Percentiles rank a stretch among this genome's conserved stretches.
These are phyloP conservation scores for Trinorchestia longiramus DNA, from an alignment of 1,140 invertebrate species.

Conservation along the genomic window DNA sequence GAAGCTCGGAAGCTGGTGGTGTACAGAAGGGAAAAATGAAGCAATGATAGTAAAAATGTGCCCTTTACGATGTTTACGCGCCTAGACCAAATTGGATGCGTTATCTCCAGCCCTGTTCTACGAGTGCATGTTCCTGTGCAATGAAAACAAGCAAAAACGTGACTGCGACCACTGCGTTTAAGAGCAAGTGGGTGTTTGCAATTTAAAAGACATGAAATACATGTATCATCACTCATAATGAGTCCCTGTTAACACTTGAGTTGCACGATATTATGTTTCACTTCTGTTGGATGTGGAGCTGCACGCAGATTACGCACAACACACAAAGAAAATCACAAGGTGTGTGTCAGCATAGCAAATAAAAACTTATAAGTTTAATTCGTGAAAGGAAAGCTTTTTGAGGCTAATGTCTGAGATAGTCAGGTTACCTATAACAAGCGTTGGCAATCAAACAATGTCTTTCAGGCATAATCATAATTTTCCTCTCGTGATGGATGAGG, in stretches of 20 bases:
- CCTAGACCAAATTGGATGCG: neutral
- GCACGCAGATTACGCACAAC: too few relatives aligned
- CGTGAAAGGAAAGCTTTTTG: too few relatives aligned
- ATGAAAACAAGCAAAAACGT: neutral
- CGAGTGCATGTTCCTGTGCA: neutral
- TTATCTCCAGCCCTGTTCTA: neutral
- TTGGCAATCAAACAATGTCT: too few relatives aligned
- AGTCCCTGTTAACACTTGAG: neutral
- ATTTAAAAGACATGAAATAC: neutral
- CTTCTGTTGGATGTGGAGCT: too few relatives aligned
- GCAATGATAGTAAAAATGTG: constrained; percentile 9
- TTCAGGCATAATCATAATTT: too few relatives aligned
- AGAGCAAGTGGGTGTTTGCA: neutral
- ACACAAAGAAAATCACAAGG: too few relatives aligned
- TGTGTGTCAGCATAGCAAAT: too few relatives aligned
- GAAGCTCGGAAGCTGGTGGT: neutral
- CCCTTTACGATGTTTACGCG: constrained; percentile 6
- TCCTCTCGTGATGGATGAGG: too few relatives aligned
- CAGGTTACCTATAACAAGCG: too few relatives aligned
- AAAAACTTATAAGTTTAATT: too few relatives aligned
- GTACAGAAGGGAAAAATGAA: neutral
- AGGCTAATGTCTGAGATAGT: too few relatives aligned
- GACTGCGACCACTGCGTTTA: neutral
- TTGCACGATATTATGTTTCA: neutral
- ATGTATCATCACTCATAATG: neutral